Conservation (phyloP, 1,140 invertebrate genomes). For the Drosophila truncata region DNA sequence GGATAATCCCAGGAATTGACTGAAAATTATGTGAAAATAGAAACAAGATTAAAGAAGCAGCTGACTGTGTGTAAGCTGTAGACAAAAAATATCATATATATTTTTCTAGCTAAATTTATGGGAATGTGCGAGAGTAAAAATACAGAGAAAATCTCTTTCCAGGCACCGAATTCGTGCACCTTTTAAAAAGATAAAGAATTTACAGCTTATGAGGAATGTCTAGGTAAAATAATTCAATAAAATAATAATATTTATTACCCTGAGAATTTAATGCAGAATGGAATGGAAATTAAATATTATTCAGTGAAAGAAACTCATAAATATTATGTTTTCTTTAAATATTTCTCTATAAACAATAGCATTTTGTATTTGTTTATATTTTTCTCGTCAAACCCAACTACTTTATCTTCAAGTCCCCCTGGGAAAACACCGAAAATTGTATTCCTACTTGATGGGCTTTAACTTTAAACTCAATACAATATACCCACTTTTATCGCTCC, state of each 20-base stretch:
- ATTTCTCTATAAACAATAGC: not conserved
- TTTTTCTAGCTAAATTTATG: conserved; percentile 5
- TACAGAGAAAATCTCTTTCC: not conserved
- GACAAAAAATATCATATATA: not conserved
- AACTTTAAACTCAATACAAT: conserved; percentile 35
- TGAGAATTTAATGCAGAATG: not conserved
- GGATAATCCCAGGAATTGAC: conserved; percentile 44
- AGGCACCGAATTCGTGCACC: not conserved
- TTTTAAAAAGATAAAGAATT: not conserved
- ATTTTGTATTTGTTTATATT: not conserved
- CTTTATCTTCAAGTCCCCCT: not conserved
- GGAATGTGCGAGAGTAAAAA: conserved; percentile 6
- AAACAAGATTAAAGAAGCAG: conserved; percentile 17
- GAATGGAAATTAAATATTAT: not conserved
- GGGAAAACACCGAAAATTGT: conserved; percentile 1
- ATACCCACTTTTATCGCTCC: conserved; percentile 21
- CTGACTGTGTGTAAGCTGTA: conserved; percentile 1
- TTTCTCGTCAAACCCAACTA: not conserved
- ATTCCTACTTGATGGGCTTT: conserved; percentile 26
- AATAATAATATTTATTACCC: not conserved
- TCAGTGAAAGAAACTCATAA: not conserved
- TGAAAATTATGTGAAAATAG: conserved; percentile 50
- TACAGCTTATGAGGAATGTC: not conserved
- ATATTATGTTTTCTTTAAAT: not conserved
- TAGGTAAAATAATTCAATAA: not conserved